Conservation (phyloP, 2,113 vertebrate species). For the Aegithalos caudatus region DNA sequence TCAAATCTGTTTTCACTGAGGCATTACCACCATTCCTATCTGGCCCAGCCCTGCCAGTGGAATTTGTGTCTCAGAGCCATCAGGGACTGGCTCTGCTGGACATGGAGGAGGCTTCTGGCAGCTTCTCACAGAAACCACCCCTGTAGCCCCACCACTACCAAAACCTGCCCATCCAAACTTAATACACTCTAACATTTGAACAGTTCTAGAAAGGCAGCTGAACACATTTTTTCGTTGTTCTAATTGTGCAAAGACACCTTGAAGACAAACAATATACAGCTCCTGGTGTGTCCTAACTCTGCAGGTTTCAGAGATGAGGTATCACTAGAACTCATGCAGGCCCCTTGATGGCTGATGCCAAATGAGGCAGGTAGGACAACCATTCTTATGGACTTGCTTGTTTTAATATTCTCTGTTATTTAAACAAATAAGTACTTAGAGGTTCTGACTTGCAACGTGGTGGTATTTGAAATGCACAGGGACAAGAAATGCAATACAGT, state of each 20-base stretch:
- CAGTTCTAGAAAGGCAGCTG: neutral
- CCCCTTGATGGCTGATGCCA: fast-evolving
- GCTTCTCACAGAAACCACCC: neutral
- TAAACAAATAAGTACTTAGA: neutral
- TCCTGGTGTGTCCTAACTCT: neutral
- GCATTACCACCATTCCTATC: neutral
- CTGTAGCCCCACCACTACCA: neutral
- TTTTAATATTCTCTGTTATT: neutral
- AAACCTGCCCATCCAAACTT: neutral
- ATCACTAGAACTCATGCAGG: neutral
- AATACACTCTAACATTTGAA: neutral
- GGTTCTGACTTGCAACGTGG: neutral
- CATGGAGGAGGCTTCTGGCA: neutral
- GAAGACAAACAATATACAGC: neutral
- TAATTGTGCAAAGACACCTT: neutral
- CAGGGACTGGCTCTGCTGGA: neutral
- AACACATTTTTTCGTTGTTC: neutral
- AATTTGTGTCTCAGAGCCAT: neutral
- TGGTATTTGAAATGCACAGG: neutral
- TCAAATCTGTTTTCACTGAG: neutral
- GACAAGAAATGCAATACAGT: neutral
- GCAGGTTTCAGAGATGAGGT: neutral
- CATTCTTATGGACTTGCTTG: neutral
- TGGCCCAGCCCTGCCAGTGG: neutral
- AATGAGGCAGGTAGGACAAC: neutral